A percentile compares a stretch with the other conserved stretches of the same genome.
These are phyloP conservation scores for Palaemon carinicauda DNA, from an alignment of 1,140 invertebrate species.

Conservation along the genomic window DNA sequence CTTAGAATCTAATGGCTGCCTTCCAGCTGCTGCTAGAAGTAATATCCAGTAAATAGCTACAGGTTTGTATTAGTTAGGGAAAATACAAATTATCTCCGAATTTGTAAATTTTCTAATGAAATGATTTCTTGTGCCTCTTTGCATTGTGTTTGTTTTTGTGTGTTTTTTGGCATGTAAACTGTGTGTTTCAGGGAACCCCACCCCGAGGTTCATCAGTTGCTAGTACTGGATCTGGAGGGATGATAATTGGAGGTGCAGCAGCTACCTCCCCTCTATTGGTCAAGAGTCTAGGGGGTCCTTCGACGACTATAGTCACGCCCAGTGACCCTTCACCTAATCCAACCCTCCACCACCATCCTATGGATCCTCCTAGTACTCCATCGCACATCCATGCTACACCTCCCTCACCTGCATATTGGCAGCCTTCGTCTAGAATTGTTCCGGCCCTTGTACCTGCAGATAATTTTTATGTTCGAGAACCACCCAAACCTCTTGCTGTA, in stretches of 20 bases:
- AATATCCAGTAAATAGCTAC: no score
- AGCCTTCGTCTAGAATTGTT: constrained; percentile 47
- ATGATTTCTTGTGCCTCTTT: neutral
- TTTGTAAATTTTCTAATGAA: no score
- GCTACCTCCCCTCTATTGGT: constrained; percentile 57
- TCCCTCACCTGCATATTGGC: constrained; percentile 56
- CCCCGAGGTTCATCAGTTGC: constrained; percentile 45
- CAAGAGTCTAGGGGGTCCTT: constrained; percentile 46
- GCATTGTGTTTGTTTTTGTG: constrained; percentile 5
- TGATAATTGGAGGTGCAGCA: constrained; percentile 46
- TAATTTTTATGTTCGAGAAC: constrained; percentile 58
- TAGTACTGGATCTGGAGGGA: constrained; percentile 42
- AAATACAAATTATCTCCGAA: no score
- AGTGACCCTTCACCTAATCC: constrained; percentile 55
- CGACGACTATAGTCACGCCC: constrained; percentile 41
- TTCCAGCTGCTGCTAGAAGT: no score
- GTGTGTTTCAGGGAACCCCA: constrained; percentile 58
- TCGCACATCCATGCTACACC: constrained; percentile 48
- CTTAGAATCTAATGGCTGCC: no score
- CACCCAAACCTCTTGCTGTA: constrained; percentile 59
- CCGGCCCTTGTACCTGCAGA: constrained; percentile 56
- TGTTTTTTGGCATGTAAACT: constrained; percentile 51
- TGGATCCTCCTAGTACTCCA: constrained; percentile 55
- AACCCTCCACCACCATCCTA: constrained; percentile 49
- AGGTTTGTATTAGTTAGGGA: no score